Evolutionary conservation across 2,888 invertebrate genomes (phyloP), one percentile per base, ranked within the genome.

Genomic region (Acheta domesticus): DNA sequence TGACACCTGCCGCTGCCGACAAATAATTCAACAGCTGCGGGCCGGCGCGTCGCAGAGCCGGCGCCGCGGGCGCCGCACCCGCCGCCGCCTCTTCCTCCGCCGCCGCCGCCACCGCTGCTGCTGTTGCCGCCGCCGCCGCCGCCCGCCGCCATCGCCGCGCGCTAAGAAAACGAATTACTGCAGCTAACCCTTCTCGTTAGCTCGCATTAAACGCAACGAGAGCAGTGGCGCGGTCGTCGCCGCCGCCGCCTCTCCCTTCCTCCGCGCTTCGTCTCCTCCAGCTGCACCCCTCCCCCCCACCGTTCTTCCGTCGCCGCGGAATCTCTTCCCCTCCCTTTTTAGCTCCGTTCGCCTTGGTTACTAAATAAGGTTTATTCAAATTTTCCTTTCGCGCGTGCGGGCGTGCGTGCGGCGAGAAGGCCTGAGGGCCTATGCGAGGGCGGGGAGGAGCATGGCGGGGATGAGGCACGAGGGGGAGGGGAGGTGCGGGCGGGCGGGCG

Each of bases 291-390:
- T 2, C 62, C 62, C 62, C 62, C 62, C 19, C 62, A 62, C 62
- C 19, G 62, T 62, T 19, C 19, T 19, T 19, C 62, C 19, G 62
- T 62, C 62, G 62, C 62, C 62, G 62, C 21, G 48, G 76, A 76
- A 76, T 76, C 76, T 76, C 76, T 48, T 76, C 49, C 76, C 76
- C 48, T 21, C 48, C 76, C 19, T 21, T 48, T n/a, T 48, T 48
- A 48, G 48, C 76, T 36, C 76, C 80, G 75, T 21, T 62, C 78
- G 76, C 49, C 36, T 75, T 77, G 77, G 76, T 48, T 77, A 74
- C 73, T 77, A 79, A 77, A 79, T 79, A 62, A 75, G 78, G 75
- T 80, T 80, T 77, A 80, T 80, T 80, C 79, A 80, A 80, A 80
- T 79, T 50, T 76, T 76, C 79, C 21, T 62, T 75, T 75, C 74